Base-by-base conservation (phyloP, 2,888 invertebrate genomes). In the Parapristionchus giblindavisi region DNA sequence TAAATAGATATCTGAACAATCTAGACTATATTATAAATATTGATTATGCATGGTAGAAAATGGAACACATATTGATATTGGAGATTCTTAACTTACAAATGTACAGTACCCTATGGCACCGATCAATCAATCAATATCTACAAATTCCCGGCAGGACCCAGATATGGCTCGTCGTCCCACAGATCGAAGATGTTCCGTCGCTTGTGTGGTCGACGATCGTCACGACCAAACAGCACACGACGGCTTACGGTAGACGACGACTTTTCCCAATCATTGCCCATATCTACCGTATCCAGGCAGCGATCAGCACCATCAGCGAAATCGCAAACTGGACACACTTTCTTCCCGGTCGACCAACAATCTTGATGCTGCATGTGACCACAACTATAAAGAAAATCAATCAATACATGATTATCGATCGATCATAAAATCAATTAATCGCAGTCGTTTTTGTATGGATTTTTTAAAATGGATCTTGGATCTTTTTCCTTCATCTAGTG, bases 351-450 rank as follows among this genome's bases (percentile, higher is more conserved):
- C 4, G 29, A 14, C 63, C 74, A 34, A 52, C 79, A 79, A 34
- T 79, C 79, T 24, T 79, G 40, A 38, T 79, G 79, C 27, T 77
- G 66, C 73, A 79, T 40, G 74, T 79, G 79, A n/a, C 77, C 77
- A 34, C 78, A 79, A n/a, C 78, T 79, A 66, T 27, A 74, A 77
- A 27, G 61, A 73, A 75, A 56, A 40, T n/a, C n/a, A n/a, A n/a
- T n/a, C n/a, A n/a, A n/a, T n/a, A n/a, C n/a, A n/a, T n/a, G n/a
- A n/a, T n/a, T n/a, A n/a, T n/a, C n/a, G n/a, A n/a, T n/a, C n/a
- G n/a, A n/a, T n/a, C n/a, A n/a, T n/a, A n/a, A n/a, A n/a, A n/a
- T n/a, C n/a, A 63, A n/a, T 29, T 24, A 24, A 14, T 8, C 17
- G 38, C 1, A 27, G 24, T 63, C 38, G 21, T 17, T 14, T n/a